Conservation (phyloP, 64 coral and sea anemone species). For the Trachythela sp. region DNA sequence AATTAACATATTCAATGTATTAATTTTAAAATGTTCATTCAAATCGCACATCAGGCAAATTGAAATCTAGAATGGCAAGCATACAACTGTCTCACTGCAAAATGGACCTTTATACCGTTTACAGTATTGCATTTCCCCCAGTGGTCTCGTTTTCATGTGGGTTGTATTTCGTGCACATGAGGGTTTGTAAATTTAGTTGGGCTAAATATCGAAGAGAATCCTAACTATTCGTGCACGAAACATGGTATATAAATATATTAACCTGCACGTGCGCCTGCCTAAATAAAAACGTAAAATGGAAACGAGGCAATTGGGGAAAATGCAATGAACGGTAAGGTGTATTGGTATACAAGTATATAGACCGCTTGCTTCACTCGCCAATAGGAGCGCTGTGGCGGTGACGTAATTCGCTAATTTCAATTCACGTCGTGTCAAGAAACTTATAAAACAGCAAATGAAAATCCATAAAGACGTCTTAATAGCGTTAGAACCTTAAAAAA, state of each 20-base stretch:
- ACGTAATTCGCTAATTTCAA: no score
- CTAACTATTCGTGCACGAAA: background rate
- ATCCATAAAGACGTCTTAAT: background rate
- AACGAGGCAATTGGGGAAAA: background rate
- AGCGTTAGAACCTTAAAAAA: background rate
- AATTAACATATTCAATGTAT: no score
- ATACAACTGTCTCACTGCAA: no score
- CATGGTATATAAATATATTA: background rate
- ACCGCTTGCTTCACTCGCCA: background rate
- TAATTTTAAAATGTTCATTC: background rate
- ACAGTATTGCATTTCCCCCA: no score
- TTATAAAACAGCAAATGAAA: no score
- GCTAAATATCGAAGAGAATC: background rate
- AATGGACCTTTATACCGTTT: no score
- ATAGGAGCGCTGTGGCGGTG: no score
- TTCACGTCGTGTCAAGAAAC: no score
- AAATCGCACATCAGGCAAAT: no score
- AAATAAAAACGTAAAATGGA: background rate
- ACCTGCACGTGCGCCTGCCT: background rate
- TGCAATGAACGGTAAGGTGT: background rate
- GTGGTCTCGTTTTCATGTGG: no score
- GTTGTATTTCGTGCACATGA: no score
- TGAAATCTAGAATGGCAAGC: no score
- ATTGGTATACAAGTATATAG: background rate
- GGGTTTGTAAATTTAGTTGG: background rate